These are phyloP conservation scores for Chymomyza caudatula DNA, from an alignment of 2,888 invertebrate genomes.

Conservation along the genomic window DNA sequence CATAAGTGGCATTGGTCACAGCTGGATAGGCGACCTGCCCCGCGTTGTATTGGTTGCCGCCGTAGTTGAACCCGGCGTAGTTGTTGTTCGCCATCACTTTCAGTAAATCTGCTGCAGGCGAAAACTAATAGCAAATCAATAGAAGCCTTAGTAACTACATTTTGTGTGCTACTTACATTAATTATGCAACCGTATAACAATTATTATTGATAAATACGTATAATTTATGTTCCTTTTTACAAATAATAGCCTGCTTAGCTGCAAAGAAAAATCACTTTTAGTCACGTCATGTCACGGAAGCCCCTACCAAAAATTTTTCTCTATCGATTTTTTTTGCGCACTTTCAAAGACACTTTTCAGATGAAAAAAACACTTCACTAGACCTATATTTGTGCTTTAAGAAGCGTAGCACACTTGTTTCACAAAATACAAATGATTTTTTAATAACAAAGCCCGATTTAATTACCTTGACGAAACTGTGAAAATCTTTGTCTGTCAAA, in stretches of 20 bases:
- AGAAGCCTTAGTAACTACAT: neutral
- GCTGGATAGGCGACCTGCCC: slow-evolving; percentile 74
- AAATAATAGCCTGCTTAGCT: slow-evolving; percentile 61
- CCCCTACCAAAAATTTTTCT: slow-evolving; percentile 33
- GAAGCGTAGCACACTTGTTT: neutral
- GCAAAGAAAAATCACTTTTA: slow-evolving; percentile 60
- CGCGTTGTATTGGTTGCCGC: slow-evolving; percentile 92
- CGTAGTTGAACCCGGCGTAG: slow-evolving; percentile 96
- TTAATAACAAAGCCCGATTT: neutral
- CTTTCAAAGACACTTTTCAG: neutral
- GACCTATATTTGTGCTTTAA: neutral
- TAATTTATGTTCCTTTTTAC: slow-evolving; percentile 65
- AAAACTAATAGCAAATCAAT: slow-evolving; percentile 1
- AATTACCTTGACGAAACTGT: neutral
- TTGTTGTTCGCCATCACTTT: slow-evolving; percentile 83
- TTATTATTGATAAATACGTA: slow-evolving; percentile 15
- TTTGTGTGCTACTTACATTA: slow-evolving; percentile 53
- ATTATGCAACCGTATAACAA: slow-evolving; percentile 4
- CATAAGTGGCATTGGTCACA: slow-evolving; percentile 84
- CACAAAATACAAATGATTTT: neutral
- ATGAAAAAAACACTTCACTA: neutral
- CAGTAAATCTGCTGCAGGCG: neutral
- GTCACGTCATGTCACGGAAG: slow-evolving; percentile 67
- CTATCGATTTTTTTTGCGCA: slow-evolving; percentile 5
- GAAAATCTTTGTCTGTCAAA: neutral